Evolutionary conservation across 2,888 invertebrate genomes (phyloP).

Genomic region (Diplolepis rosae): DNA sequence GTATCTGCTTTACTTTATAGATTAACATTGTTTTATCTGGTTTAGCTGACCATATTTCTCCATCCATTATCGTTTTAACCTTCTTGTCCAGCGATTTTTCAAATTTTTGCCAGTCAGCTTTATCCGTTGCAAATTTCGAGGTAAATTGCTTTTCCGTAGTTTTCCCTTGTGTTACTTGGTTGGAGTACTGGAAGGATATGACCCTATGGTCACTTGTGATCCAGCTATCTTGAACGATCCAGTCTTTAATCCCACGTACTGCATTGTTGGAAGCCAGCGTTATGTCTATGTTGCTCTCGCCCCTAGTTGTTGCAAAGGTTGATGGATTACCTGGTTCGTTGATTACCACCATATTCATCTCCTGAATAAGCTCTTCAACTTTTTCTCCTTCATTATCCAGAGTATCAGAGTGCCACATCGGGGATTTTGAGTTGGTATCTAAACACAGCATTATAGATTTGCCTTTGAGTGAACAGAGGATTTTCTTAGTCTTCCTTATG

Average conservation of each 20-base stretch:
- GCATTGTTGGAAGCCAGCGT: too few species aligned
- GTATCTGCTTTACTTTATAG: rapidly evolving
- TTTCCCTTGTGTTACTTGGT: too few species aligned
- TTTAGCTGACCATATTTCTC: not conserved
- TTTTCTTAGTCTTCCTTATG: not conserved
- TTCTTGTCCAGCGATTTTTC: not conserved
- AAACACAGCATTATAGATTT: slow-evolving; percentile 24
- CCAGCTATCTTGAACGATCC: not conserved
- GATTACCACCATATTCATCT: slow-evolving; percentile 1
- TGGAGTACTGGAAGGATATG: not conserved
- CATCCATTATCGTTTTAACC: rapidly evolving
- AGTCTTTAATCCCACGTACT: too few species aligned
- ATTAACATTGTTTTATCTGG: not conserved
- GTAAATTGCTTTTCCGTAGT: not conserved
- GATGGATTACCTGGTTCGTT: not conserved
- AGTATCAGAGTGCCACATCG: not conserved
- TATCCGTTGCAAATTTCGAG: not conserved
- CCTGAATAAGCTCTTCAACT: slow-evolving; percentile 16
- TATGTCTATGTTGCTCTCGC: slow-evolving; percentile 22
- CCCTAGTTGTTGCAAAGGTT: not conserved
- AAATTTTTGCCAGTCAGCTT: not conserved
- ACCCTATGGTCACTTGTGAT: slow-evolving; percentile 16
- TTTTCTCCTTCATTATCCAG: slow-evolving; percentile 23
- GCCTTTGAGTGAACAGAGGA: slow-evolving; percentile 9
- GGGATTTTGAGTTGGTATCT: slow-evolving; percentile 36